phyloP scores from a whole-genome alignment of 2,888 invertebrate genomes.

The Lasioglossum lativentre region DNA sequence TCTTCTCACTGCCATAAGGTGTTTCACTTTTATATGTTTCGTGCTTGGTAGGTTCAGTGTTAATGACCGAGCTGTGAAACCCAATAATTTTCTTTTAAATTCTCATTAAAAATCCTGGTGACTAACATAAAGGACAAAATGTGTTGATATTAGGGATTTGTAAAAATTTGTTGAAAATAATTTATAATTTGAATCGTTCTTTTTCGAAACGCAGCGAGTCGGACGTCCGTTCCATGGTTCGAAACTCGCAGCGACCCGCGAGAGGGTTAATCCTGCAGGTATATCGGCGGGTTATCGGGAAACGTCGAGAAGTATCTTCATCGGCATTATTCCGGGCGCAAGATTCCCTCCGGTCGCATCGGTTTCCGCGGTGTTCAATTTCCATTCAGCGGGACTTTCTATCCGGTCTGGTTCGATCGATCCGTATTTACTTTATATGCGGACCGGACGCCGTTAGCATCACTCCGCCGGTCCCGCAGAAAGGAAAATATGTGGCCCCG shows the following conservation, averaged over 20 bases:
- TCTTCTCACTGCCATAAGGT: no score
- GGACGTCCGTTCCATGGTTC: neutral
- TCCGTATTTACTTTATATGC: constrained; percentile 17
- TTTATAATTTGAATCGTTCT: no score
- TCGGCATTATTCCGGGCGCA: constrained; percentile 1
- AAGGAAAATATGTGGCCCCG: constrained; percentile 42
- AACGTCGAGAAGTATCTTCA: constrained; percentile 1
- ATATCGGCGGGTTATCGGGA: neutral
- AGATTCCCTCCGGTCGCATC: neutral
- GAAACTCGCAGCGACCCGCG: neutral
- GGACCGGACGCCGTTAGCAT: constrained; percentile 18
- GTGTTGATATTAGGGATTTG: no score
- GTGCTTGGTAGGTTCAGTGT: no score
- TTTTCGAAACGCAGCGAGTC: neutral
- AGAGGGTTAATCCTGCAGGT: neutral
- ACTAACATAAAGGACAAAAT: no score
- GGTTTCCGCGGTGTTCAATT: constrained; percentile 10
- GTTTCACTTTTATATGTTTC: no score
- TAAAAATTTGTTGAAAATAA: no score
- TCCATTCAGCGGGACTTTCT: constrained; percentile 19
- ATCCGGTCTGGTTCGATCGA: neutral
- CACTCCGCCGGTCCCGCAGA: constrained; percentile 1
- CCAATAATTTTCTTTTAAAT: no score
- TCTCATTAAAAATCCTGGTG: no score
- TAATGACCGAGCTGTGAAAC: no score